phyloP scores from a whole-genome alignment of 2,888 invertebrate genomes.

The Drosophila merina region DNA sequence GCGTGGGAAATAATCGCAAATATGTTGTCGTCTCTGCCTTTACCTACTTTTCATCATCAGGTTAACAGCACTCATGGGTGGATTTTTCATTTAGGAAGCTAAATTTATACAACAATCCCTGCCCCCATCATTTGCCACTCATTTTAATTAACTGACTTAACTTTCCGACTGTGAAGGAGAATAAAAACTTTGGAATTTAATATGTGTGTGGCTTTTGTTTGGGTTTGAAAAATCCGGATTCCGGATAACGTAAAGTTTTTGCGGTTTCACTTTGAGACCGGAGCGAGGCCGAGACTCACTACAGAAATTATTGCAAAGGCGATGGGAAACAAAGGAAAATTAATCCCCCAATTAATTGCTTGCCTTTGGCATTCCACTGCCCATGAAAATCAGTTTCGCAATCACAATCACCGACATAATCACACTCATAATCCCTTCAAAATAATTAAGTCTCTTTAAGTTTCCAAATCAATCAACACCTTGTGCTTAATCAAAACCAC shows the following conservation, averaged over 20 bases:
- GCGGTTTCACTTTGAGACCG: conserved; percentile 48
- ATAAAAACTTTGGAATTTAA: conserved; percentile 29
- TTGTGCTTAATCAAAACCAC: conserved; percentile 33
- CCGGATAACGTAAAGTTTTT: conserved; percentile 61
- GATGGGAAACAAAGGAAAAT: conserved; percentile 23
- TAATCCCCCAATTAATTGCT: conserved; percentile 39
- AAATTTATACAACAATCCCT: conserved; percentile 69
- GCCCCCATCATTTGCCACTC: conserved; percentile 14
- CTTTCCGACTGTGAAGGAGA: conserved; percentile 29
- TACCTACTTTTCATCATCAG: conserved; percentile 80
- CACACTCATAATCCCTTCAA: conserved; percentile 43
- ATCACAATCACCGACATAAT: conserved; percentile 15
- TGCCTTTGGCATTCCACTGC: conserved; percentile 18
- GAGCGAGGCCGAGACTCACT: conserved; percentile 10
- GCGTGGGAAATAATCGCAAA: conserved; percentile 80
- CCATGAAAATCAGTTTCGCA: conserved; percentile 7
- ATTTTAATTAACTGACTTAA: conserved; percentile 48
- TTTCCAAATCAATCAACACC: conserved; percentile 52
- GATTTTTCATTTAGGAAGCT: conserved; percentile 74
- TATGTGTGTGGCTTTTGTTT: conserved; percentile 5
- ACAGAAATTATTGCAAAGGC: conserved; percentile 26
- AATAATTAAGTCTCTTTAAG: conserved; percentile 43
- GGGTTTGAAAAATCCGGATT: conserved; percentile 29
- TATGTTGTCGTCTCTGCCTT: conserved; percentile 47
- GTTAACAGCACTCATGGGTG: conserved; percentile 79